A percentile compares a stretch with the other conserved stretches of the same genome.
phyloP scores from a whole-genome alignment of 2,888 invertebrate species.

The Xanthorhoe spadicearia region DNA sequence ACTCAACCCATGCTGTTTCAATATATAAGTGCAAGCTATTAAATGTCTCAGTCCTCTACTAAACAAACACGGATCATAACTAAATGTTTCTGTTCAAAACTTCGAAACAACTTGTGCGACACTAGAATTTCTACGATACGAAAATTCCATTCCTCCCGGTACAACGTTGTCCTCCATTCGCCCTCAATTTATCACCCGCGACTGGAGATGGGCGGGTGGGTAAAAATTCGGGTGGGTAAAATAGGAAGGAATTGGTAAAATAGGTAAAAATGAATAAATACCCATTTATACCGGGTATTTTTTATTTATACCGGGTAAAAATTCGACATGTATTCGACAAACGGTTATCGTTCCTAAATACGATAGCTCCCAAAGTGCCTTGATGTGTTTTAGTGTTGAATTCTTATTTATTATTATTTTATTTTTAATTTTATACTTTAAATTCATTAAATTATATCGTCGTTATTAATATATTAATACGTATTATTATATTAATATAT shows the following conservation, averaged over 20 bases:
- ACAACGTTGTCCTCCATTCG: constrained; percentile 30
- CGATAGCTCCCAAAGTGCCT: constrained; percentile 33
- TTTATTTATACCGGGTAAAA: no score
- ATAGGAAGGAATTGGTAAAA: no score
- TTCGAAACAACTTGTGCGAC: constrained; percentile 9
- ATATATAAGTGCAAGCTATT: not conserved
- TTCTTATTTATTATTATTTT: constrained; percentile 28
- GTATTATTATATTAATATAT: no score
- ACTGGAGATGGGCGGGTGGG: no score
- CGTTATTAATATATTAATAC: no score
- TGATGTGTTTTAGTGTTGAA: constrained; percentile 29
- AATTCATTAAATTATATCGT: no score
- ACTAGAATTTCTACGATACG: not conserved
- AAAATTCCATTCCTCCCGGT: constrained; percentile 12
- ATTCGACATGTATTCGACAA: no score
- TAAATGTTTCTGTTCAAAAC: not conserved
- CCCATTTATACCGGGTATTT: no score
- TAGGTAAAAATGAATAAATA: no score
- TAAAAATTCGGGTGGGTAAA: no score
- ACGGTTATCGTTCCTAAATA: constrained; percentile 39
- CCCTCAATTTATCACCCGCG: constrained; percentile 35
- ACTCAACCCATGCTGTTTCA: not conserved
- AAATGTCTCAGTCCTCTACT: not conserved
- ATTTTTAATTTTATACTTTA: no score
- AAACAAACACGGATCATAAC: not conserved